Conservation (phyloP, 1,140 invertebrate species). For the Bathynomus jamesi region DNA sequence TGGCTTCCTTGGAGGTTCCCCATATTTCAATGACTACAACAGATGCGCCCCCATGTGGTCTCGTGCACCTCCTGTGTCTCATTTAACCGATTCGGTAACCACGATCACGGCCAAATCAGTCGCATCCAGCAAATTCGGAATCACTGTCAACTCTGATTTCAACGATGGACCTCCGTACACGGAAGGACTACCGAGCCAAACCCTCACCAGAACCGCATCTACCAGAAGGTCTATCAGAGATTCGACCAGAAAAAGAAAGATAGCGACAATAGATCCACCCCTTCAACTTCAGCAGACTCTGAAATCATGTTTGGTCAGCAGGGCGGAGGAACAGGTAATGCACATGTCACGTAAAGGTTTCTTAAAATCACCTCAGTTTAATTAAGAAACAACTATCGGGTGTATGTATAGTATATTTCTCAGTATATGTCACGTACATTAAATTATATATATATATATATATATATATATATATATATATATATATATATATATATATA, state of each 20-base stretch:
- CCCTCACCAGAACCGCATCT: not conserved
- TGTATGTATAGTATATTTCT: not conserved
- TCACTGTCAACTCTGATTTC: not conserved
- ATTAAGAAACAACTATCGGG: not conserved
- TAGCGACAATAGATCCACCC: not conserved
- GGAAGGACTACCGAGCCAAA: not conserved
- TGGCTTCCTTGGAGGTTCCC: slow-evolving; percentile 42
- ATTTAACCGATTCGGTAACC: not conserved
- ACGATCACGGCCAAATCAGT: not conserved
- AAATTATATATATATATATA: not conserved
- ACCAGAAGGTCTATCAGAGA: not conserved
- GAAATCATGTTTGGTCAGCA: not conserved
- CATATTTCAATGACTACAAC: slow-evolving; percentile 46
- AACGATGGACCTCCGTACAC: not conserved
- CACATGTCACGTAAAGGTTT: not conserved
- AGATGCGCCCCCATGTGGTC: slow-evolving; percentile 37
- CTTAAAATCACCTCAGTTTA: too few species aligned
- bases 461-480: not conserved
- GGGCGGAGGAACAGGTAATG: not conserved
- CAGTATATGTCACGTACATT: not conserved
- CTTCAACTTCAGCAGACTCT: not conserved
- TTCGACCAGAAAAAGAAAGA: not conserved
- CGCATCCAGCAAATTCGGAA: not conserved
- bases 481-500: not conserved
- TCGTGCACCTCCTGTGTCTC: not conserved